Conservation (phyloP, 2,113 vertebrate genomes). For the Mesocricetus auratus region DNA sequence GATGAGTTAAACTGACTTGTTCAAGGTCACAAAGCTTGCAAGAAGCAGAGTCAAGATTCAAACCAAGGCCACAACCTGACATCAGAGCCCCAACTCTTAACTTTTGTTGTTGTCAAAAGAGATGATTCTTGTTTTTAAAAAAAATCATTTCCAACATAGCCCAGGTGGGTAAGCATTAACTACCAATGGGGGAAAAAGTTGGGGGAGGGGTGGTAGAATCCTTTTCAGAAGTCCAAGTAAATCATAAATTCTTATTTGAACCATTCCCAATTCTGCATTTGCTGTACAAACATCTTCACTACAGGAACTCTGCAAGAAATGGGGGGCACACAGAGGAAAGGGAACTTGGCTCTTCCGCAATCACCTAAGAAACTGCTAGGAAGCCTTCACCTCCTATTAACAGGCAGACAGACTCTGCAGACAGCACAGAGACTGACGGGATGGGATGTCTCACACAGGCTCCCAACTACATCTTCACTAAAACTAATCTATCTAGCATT, state of each 20-base stretch:
- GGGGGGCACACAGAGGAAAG: not conserved
- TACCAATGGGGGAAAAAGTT: constrained; percentile 32
- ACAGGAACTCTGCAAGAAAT: constrained; percentile 6
- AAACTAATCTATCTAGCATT: constrained; percentile 47
- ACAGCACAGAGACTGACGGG: not conserved
- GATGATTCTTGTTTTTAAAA: constrained; percentile 38
- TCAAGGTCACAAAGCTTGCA: constrained; percentile 64
- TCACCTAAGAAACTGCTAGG: constrained; percentile 56
- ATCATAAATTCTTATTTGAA: constrained; percentile 50
- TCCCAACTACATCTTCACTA: constrained; percentile 48
- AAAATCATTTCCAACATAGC: not conserved
- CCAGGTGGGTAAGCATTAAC: not conserved
- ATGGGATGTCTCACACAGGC: constrained; percentile 30
- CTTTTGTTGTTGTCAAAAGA: constrained; percentile 9
- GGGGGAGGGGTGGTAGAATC: not conserved
- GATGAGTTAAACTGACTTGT: constrained; percentile 41
- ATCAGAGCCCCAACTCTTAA: constrained; percentile 19
- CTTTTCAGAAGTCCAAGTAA: constrained; percentile 61
- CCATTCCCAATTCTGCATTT: constrained; percentile 8
- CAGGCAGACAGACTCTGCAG: constrained; percentile 44
- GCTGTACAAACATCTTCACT: constrained; percentile 53
- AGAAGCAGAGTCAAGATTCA: constrained; percentile 36
- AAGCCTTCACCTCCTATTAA: constrained; percentile 54
- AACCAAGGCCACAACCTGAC: constrained; percentile 1
- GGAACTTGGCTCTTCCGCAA: constrained; percentile 51